Percentiles rank a stretch among this genome's conserved stretches.
Conservation (phyloP, 2,797 vertebrate species). For the Parauchenoglanis ngamensis region DNA sequence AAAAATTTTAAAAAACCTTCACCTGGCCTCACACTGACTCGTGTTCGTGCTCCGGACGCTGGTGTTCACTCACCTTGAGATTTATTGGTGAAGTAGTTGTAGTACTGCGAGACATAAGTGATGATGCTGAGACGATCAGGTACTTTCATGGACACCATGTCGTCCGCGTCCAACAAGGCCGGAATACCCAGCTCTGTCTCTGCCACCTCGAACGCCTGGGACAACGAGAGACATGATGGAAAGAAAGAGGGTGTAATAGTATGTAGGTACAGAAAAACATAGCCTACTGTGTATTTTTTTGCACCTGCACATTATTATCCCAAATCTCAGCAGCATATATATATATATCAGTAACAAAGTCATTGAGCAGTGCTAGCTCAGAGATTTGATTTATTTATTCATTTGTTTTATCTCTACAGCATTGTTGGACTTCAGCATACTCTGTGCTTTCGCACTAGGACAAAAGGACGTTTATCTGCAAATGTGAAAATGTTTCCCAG, state of each 20-base stretch:
- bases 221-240: not conserved
- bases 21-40: not conserved
- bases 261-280: not conserved
- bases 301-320: not conserved
- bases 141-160: constrained; percentile 97
- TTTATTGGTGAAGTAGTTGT: constrained; percentile 90
- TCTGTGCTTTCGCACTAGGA: not conserved
- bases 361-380: not conserved
- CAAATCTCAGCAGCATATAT: not conserved
- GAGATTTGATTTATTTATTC: not conserved
- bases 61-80: constrained; percentile 67
- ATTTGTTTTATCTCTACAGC: not conserved
- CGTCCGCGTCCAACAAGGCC: constrained; percentile 90
- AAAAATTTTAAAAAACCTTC: too few relatives aligned
- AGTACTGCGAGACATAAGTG: constrained; percentile 97
- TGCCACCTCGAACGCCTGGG: constrained; percentile 83
- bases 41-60: not conserved
- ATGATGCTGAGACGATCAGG: constrained; percentile 96
- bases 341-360: too few relatives aligned
- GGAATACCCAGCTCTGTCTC: constrained; percentile 93
- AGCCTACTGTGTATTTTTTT: not conserved
- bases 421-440: constrained; percentile 9
- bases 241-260: not conserved
- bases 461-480: constrained; percentile 3
- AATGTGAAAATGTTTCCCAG: constrained; percentile 2